phyloP scores from a whole-genome alignment of 2,888 invertebrate genomes.

The Crepidodera aurea region DNA sequence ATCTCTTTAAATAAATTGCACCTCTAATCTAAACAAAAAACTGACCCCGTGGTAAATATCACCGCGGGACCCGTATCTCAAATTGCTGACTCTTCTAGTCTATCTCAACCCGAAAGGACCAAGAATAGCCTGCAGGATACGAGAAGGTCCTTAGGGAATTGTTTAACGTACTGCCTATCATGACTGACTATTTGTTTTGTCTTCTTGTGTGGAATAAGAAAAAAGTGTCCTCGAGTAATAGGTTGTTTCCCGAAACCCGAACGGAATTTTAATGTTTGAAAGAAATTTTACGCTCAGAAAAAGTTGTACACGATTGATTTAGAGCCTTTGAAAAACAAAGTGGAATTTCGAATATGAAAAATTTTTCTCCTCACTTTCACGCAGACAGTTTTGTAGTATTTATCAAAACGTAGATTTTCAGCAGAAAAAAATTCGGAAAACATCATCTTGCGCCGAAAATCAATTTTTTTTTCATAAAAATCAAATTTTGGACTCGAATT shows the following conservation, averaged over 20 bases:
- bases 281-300: neutral
- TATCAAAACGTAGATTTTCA: no score
- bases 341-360: no score
- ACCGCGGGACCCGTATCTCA: conserved; percentile 14
- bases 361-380: no score
- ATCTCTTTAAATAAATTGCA: conserved; percentile 6
- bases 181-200: conserved; percentile 16
- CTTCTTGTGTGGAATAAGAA: conserved; percentile 7
- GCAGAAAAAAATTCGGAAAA: no score
- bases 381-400: no score
- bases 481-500: no score
- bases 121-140: conserved; percentile 21
- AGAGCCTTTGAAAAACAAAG: no score
- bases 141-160: conserved; percentile 8
- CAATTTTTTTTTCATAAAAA: no score
- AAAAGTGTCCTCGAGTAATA: conserved; percentile 2
- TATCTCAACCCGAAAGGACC: conserved; percentile 10
- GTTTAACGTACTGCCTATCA: conserved; percentile 19
- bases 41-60: conserved; percentile 5
- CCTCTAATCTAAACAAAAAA: conserved; percentile 13
- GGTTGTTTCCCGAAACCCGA: neutral
- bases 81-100: conserved; percentile 17
- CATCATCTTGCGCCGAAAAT: no score
- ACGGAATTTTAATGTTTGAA: neutral
- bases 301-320: no score